A percentile compares a stretch with the other conserved stretches of the same genome.
Evolutionary conservation across 2,888 invertebrate species (phyloP).

Genomic region (Hirtodrosophila histrioides): DNA sequence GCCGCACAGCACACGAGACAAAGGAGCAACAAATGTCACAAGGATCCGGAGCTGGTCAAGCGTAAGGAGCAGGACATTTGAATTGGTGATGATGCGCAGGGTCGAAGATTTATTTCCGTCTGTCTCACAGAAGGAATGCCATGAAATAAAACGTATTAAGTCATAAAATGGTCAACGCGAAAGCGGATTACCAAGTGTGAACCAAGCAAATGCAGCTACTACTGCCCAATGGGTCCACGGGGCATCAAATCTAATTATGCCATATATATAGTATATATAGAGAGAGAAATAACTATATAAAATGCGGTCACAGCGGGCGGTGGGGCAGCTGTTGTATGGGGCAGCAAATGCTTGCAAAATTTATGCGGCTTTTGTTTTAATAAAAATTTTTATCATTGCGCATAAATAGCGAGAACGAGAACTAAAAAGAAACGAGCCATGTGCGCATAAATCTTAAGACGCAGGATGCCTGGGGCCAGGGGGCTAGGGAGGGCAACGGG

Average conservation of each 20-base stretch:
- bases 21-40: conserved; percentile 77
- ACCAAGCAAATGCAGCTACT: conserved; percentile 34
- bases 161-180: conserved; percentile 66
- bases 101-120: conserved; percentile 69
- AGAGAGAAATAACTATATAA: conserved; percentile 28
- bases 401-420: conserved; percentile 55
- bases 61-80: conserved; percentile 70
- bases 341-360: conserved; percentile 48
- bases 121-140: conserved; percentile 53
- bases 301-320: conserved; percentile 48
- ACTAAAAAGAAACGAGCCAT: conserved; percentile 54
- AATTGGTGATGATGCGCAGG: conserved; percentile 70
- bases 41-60: conserved; percentile 71
- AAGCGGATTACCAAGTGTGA: conserved; percentile 80
- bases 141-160: conserved; percentile 81
- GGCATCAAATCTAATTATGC: conserved; percentile 78
- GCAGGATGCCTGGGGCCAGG: conserved; percentile 13
- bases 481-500: not conserved
- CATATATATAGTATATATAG: conserved; percentile 42
- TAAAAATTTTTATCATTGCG: conserved; percentile 78
- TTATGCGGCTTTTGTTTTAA: conserved; percentile 80
- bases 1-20: conserved; percentile 30
- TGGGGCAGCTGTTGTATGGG: conserved; percentile 38
- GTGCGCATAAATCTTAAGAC: conserved; percentile 73
- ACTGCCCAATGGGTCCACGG: conserved; percentile 43